A percentile compares a stretch with the other conserved stretches of the same genome.
Evolutionary conservation across 2,888 invertebrate species (phyloP).

Genomic region (Myathropa florea): DNA sequence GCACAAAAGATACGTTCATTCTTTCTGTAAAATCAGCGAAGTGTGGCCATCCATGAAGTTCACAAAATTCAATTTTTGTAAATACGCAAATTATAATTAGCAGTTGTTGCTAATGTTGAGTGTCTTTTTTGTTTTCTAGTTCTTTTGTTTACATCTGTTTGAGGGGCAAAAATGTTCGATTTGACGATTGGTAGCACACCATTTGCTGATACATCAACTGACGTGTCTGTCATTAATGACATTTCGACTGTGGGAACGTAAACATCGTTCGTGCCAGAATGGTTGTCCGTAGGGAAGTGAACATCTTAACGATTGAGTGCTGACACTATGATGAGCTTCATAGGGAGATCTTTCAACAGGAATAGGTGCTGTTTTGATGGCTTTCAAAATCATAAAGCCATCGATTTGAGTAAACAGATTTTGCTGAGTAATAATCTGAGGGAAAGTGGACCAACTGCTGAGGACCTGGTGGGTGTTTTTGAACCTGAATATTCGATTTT

Average conservation of each 20-base stretch:
- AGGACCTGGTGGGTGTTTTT: neutral
- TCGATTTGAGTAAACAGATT: neutral
- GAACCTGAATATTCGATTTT: neutral
- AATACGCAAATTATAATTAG: slow-evolving; percentile 1
- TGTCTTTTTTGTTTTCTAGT: neutral
- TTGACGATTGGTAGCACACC: neutral
- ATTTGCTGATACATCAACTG: neutral
- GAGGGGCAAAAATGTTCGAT: too few relatives aligned
- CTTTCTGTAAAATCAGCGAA: neutral
- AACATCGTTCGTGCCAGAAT: neutral
- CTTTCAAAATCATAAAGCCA: neutral
- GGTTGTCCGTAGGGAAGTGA: too few relatives aligned
- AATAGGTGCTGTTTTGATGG: neutral
- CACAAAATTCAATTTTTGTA: neutral
- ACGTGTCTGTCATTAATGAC: neutral
- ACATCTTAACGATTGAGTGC: neutral
- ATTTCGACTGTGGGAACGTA: neutral
- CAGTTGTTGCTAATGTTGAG: neutral
- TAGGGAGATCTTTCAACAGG: neutral
- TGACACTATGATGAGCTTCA: neutral
- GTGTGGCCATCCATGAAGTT: slow-evolving; percentile 1
- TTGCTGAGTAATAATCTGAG: too few relatives aligned
- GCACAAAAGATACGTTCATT: neutral
- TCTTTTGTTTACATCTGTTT: neutral
- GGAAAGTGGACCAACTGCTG: too few relatives aligned